A percentile compares a stretch with the other conserved stretches of the same genome.
Conservation (phyloP, 2,113 vertebrate species). For the Guaruba guarouba region DNA sequence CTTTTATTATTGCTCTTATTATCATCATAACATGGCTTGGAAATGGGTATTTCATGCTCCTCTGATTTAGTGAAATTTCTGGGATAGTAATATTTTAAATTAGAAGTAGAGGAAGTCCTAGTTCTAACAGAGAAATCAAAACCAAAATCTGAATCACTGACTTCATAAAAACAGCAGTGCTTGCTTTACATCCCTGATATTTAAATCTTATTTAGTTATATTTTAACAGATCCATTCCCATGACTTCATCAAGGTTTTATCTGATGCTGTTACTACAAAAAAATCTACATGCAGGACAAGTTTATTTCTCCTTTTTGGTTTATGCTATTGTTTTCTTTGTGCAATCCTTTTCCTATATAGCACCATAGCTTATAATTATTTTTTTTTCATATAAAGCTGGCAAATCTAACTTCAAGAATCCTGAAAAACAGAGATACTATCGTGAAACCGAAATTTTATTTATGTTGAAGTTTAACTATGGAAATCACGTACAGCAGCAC, state of each 20-base stretch:
- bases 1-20: not conserved
- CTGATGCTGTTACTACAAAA: not conserved
- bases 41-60: not conserved
- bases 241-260: not conserved
- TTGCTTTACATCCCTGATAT: not conserved
- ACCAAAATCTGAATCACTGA: not conserved
- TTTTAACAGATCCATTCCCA: not conserved
- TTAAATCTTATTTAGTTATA: not conserved
- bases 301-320: conserved; percentile 16
- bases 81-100: not conserved
- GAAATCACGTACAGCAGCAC: not conserved
- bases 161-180: not conserved
- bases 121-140: not conserved
- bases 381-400: not conserved
- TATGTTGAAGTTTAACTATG: not conserved
- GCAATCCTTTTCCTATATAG: not conserved
- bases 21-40: not conserved
- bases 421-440: not conserved
- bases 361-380: not conserved
- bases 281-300: not conserved
- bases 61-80: not conserved
- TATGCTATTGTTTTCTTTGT: not conserved
- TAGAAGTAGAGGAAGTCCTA: not conserved
- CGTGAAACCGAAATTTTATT: not conserved
- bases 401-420: not conserved